These are phyloP conservation scores for Patiria pectinifera DNA, from an alignment of 53 echinoderm and acorn worm genomes.

Conservation along the genomic window DNA sequence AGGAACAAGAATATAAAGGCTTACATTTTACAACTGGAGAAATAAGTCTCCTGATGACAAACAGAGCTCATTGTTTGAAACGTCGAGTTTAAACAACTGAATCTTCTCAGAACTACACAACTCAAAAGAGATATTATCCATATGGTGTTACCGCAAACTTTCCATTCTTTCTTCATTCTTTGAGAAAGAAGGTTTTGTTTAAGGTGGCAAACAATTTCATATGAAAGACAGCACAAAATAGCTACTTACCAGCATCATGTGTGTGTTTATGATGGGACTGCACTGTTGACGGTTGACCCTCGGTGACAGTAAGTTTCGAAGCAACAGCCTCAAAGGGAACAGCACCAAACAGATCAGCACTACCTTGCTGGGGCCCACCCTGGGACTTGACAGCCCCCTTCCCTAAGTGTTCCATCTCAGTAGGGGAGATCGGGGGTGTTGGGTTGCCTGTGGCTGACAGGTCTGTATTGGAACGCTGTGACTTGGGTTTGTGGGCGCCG, in stretches of 20 bases:
- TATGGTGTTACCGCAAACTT: too few relatives aligned
- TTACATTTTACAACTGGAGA: too few relatives aligned
- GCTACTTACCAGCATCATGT: constrained; percentile 70
- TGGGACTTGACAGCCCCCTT: constrained; percentile 23
- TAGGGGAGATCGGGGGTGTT: constrained; percentile 95
- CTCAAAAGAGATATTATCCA: too few relatives aligned
- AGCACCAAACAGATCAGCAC: constrained; percentile 92
- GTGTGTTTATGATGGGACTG: constrained; percentile 64
- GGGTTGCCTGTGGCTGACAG: constrained; percentile 88
- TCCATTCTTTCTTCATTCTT: too few relatives aligned
- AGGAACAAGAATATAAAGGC: too few relatives aligned
- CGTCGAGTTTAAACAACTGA: too few relatives aligned
- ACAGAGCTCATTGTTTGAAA: too few relatives aligned
- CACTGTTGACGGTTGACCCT: constrained; percentile 36
- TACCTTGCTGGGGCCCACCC: constrained; percentile 46
- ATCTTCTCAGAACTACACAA: too few relatives aligned
- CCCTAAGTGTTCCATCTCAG: constrained; percentile 69
- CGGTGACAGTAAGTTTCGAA: constrained; percentile 59
- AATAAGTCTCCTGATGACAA: too few relatives aligned
- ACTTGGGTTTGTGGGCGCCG: constrained; percentile 79
- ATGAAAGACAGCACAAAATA: background rate
- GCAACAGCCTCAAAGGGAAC: constrained; percentile 89
- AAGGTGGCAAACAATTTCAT: background rate
- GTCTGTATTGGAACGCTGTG: constrained; percentile 89
- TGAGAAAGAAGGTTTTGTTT: too few relatives aligned